Conservation (phyloP, 2,113 vertebrate species). For the Oreochromis aureus region DNA sequence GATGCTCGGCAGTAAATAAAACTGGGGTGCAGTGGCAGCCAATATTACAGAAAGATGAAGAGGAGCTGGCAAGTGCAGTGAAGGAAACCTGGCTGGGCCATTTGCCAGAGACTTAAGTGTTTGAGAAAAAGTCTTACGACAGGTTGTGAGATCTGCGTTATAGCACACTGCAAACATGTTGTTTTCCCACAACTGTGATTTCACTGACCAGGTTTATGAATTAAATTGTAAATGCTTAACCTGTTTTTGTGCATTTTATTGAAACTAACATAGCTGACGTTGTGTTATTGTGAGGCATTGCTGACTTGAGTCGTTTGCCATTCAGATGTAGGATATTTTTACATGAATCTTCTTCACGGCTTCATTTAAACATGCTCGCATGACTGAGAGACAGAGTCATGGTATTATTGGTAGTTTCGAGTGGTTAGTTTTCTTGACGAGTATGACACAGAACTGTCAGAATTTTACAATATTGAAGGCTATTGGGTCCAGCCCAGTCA, state of each 20-base stretch:
- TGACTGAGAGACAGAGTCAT: neutral
- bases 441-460: neutral
- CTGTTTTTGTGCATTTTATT: neutral
- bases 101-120: neutral
- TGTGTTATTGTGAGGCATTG: neutral
- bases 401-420: neutral
- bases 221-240: neutral
- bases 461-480: neutral
- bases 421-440: neutral
- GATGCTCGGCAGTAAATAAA: neutral
- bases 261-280: neutral
- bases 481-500: neutral
- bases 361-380: neutral
- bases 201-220: neutral
- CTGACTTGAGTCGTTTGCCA: neutral
- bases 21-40: neutral
- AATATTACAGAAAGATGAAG: neutral
- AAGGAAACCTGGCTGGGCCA: neutral
- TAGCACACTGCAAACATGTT: neutral
- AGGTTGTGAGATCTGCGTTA: neutral
- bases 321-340: neutral
- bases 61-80: neutral
- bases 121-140: neutral
- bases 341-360: neutral
- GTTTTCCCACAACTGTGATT: neutral